A percentile compares a stretch with the other conserved stretches of the same genome.
Conservation (phyloP, 2,888 invertebrate species). For the Himalopsyche kuldschensis region DNA sequence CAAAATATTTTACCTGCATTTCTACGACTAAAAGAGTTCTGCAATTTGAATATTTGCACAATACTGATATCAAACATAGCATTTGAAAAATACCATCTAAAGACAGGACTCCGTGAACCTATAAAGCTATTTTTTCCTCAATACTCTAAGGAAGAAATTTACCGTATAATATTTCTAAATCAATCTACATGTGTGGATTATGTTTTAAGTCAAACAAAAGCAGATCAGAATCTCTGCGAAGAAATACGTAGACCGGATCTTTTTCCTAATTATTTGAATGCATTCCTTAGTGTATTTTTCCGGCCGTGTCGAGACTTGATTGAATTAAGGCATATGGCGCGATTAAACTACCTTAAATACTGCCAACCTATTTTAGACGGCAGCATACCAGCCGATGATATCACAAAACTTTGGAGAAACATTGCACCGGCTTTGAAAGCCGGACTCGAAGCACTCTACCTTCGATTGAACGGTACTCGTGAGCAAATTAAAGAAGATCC, state of each 20-base stretch:
- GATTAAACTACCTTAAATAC: constrained; percentile 74
- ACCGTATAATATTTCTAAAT: constrained; percentile 53
- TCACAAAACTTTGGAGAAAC: constrained; percentile 76
- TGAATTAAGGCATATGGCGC: constrained; percentile 81
- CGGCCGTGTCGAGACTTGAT: constrained; percentile 82
- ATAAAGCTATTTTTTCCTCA: constrained; percentile 77
- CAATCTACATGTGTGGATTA: constrained; percentile 49
- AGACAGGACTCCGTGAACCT: constrained; percentile 71
- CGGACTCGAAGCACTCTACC: constrained; percentile 76
- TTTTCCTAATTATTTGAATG: constrained; percentile 77
- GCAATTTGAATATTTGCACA: constrained; percentile 69
- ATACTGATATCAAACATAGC: constrained; percentile 77
- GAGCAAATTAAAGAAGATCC: constrained; percentile 15
- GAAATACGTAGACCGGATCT: constrained; percentile 59
- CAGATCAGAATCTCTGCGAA: constrained; percentile 45
- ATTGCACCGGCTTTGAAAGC: constrained; percentile 74
- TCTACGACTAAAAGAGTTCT: constrained; percentile 73
- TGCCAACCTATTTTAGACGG: constrained; percentile 75
- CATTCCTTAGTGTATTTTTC: constrained; percentile 83
- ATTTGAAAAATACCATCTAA: constrained; percentile 78
- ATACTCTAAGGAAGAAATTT: constrained; percentile 73
- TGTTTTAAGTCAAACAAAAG: constrained; percentile 46
- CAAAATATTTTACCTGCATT: constrained; percentile 72
- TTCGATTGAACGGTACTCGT: constrained; percentile 59
- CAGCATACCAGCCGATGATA: constrained; percentile 65